These are phyloP conservation scores for Orius insidiosus DNA, from an alignment of 1,140 invertebrate species.

Conservation along the genomic window DNA sequence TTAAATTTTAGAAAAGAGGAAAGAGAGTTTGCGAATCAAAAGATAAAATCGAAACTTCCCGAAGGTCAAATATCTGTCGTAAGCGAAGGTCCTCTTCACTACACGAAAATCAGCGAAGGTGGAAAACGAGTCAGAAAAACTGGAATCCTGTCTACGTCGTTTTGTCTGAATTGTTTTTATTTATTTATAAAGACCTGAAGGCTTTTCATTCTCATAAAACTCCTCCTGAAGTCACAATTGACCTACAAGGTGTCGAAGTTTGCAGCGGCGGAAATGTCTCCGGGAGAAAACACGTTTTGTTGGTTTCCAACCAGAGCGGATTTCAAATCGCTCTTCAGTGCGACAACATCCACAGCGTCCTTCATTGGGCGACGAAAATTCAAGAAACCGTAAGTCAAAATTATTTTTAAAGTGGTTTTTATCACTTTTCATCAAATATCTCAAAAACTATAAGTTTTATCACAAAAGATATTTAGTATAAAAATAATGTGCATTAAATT, in stretches of 20 bases:
- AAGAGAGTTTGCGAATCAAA: conserved; percentile 4
- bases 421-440: too few relatives aligned
- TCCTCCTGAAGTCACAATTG: conserved; percentile 34
- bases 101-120: conserved; percentile 49
- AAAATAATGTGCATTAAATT: too few relatives aligned
- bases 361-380: conserved; percentile 36
- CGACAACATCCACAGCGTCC: conserved; percentile 29
- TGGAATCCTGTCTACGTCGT: conserved; percentile 46
- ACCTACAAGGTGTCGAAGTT: conserved; percentile 34
- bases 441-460: too few relatives aligned
- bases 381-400: conserved; percentile 28
- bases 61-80: conserved; percentile 2
- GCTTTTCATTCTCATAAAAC: conserved; percentile 28
- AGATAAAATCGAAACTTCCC: not conserved
- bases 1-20: conserved; percentile 4
- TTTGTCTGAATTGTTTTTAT: conserved; percentile 39
- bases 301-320: conserved; percentile 21
- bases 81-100: conserved; percentile 38
- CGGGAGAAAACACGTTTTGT: conserved; percentile 26
- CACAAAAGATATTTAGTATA: too few relatives aligned
- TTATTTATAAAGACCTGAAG: conserved; percentile 42
- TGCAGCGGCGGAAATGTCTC: conserved; percentile 36
- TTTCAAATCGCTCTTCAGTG: conserved; percentile 37
- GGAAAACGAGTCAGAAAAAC: conserved; percentile 52
- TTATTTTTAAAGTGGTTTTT: too few relatives aligned